phyloP scores from a whole-genome alignment of 1,140 invertebrate species.

The Drosophila albomicans region DNA sequence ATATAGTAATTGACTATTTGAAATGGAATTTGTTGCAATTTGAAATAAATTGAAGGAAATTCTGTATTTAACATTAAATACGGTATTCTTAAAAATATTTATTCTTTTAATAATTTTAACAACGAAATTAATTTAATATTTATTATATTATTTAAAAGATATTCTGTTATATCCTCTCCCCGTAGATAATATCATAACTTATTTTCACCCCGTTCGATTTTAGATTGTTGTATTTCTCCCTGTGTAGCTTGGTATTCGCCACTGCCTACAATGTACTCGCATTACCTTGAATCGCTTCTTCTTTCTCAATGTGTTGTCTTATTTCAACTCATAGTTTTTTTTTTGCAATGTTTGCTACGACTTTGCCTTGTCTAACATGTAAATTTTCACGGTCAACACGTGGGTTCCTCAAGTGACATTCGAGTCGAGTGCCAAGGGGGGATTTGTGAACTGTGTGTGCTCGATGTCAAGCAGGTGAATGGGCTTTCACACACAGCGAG shows the following conservation, averaged over 20 bases:
- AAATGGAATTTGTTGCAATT: no score
- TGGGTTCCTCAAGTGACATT: slow-evolving; percentile 43
- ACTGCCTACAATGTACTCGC: not conserved
- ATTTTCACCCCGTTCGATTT: no score
- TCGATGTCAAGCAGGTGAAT: slow-evolving; percentile 42
- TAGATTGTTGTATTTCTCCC: no score
- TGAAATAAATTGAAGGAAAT: no score
- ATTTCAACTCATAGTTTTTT: not conserved
- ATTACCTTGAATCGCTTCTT: slow-evolving; percentile 32
- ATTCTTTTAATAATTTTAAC: no score
- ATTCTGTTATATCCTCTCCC: no score
- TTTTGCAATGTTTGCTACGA: slow-evolving; percentile 43
- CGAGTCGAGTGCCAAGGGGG: slow-evolving; percentile 9
- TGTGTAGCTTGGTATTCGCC: slow-evolving; percentile 6
- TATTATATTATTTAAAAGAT: no score
- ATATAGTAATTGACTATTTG: no score
- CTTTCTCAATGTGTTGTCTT: slow-evolving; percentile 20
- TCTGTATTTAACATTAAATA: no score
- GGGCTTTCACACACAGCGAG: not conserved
- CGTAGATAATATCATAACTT: no score
- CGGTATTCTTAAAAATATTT: no score
- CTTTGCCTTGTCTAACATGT: slow-evolving; percentile 40
- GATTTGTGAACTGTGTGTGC: slow-evolving; percentile 13
- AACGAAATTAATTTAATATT: no score
- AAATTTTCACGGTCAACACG: slow-evolving; percentile 64